Percentiles rank a stretch among this genome's conserved stretches.
phyloP scores from a whole-genome alignment of 2,113 vertebrate species.

The Neogale vison region DNA sequence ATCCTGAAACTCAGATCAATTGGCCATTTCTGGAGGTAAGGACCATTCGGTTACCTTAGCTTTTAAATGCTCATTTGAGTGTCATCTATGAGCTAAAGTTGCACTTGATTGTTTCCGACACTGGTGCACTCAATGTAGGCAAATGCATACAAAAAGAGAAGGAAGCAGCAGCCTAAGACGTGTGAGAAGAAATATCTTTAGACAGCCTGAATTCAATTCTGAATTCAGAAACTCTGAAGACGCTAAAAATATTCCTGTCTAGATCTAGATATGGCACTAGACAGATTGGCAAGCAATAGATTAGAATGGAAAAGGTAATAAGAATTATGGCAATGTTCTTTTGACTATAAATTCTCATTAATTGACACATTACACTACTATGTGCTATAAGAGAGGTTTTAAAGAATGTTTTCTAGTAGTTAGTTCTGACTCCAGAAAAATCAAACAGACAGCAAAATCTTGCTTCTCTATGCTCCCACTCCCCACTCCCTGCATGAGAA shows the following conservation, averaged over 20 bases:
- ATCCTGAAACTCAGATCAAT: not conserved
- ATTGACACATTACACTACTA: constrained; percentile 53
- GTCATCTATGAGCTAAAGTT: not conserved
- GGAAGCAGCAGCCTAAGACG: not conserved
- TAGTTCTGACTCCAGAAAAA: constrained; percentile 22
- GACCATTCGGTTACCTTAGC: not conserved
- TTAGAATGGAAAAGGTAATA: constrained; percentile 72
- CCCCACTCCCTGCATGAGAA: not conserved
- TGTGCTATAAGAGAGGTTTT: not conserved
- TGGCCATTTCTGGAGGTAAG: not conserved
- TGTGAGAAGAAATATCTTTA: constrained; percentile 34
- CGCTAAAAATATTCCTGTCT: constrained; percentile 45
- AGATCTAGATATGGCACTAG: constrained; percentile 1
- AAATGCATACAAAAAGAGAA: not conserved
- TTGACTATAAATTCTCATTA: constrained; percentile 66
- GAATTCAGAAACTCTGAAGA: constrained; percentile 49
- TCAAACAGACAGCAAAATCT: constrained; percentile 8
- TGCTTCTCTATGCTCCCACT: not conserved
- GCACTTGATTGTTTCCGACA: not conserved
- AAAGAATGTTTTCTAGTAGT: not conserved
- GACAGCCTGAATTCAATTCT: constrained; percentile 47
- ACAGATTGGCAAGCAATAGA: constrained; percentile 56
- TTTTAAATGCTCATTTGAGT: not conserved
- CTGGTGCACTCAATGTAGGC: not conserved
- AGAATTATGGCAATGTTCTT: constrained; percentile 63